Conservation (phyloP, 2,113 vertebrate species). For the Crocuta crocuta region DNA sequence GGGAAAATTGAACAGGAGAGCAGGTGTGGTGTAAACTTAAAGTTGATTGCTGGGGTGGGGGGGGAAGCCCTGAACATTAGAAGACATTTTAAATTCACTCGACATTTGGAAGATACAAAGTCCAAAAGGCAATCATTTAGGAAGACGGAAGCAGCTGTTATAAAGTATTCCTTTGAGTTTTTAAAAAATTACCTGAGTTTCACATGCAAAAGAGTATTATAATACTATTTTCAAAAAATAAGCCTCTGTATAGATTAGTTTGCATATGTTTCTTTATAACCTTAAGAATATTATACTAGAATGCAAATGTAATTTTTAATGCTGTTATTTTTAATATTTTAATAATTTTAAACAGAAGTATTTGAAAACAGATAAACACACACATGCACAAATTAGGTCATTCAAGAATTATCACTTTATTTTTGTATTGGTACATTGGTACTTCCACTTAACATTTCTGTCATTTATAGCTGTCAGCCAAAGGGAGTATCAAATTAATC, state of each 20-base stretch:
- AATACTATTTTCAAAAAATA: background rate
- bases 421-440: background rate
- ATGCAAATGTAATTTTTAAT: background rate
- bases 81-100: conserved; percentile 81
- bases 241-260: background rate
- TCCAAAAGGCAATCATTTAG: conserved; percentile 79
- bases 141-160: conserved; percentile 81
- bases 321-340: background rate
- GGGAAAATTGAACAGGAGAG: conserved; percentile 65
- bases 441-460: background rate
- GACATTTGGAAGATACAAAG: conserved; percentile 75
- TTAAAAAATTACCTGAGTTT: conserved; percentile 76
- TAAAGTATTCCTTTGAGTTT: conserved; percentile 74
- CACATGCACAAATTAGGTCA: background rate
- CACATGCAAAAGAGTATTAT: conserved; percentile 67
- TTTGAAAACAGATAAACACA: background rate
- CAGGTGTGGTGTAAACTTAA: conserved; percentile 80
- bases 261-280: background rate
- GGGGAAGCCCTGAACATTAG: conserved; percentile 56
- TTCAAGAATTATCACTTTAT: background rate
- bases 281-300: background rate
- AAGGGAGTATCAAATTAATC: background rate
- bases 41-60: conserved; percentile 68
- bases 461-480: background rate
- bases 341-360: background rate